Evolutionary conservation across 1,140 invertebrate species (phyloP).

Genomic region (Eufriesea mexicana): DNA sequence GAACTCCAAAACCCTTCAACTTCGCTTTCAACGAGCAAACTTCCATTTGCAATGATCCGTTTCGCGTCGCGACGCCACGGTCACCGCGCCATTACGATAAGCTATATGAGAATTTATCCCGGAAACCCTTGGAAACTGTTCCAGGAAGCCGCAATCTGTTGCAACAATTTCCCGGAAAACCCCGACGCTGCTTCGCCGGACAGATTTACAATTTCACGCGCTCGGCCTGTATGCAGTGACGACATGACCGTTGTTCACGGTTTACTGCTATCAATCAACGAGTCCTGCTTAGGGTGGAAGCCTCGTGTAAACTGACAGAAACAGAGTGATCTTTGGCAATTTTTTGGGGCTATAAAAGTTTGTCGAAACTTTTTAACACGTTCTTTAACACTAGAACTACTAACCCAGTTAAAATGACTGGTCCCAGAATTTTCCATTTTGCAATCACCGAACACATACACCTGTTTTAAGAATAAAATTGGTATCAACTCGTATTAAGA

Average conservation of each 20-base stretch:
- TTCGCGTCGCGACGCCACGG: background rate
- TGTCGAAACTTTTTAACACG: too few species aligned
- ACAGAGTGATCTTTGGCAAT: too few species aligned
- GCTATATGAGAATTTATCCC: constrained; percentile 20
- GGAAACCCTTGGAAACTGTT: constrained; percentile 24
- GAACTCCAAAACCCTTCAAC: fast-evolving
- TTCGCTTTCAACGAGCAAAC: constrained; percentile 24
- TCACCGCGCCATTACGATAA: background rate
- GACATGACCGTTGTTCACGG: background rate
- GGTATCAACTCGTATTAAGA: too few species aligned
- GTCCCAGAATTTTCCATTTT: too few species aligned
- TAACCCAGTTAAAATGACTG: too few species aligned
- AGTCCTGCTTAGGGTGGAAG: background rate
- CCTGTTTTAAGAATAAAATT: too few species aligned
- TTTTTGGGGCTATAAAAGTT: too few species aligned
- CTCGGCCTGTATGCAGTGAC: background rate
- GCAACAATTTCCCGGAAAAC: constrained; percentile 33
- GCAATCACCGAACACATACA: too few species aligned
- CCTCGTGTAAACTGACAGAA: too few species aligned
- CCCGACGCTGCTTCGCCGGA: background rate
- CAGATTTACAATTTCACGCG: constrained; percentile 17
- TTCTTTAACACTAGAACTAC: too few species aligned
- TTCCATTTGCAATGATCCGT: background rate
- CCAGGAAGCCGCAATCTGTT: constrained; percentile 43
- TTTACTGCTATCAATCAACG: constrained; percentile 9